Evolutionary conservation across 2,888 invertebrate genomes (phyloP).

Genomic region (Stomorhina lunata): DNA sequence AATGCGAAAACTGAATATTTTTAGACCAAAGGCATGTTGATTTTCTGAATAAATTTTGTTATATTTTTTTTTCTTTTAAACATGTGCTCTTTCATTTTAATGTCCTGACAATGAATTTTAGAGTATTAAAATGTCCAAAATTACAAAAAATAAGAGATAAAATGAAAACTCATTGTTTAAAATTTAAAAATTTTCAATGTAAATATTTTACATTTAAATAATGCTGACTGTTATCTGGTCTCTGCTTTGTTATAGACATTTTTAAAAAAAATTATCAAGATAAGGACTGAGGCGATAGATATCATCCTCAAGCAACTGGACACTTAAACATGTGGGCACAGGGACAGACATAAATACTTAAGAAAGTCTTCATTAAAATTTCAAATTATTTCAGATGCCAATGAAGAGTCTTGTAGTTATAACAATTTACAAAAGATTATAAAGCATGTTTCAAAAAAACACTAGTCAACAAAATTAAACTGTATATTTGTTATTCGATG

Average conservation of each 20-base stretch:
- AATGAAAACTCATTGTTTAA: neutral
- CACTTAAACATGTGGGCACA: constrained; percentile 2
- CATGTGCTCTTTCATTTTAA: constrained; percentile 9
- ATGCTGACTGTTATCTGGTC: constrained; percentile 56
- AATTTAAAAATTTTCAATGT: too few species aligned
- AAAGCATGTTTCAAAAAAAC: constrained; percentile 17
- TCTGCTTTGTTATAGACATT: constrained; percentile 25
- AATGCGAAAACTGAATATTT: neutral
- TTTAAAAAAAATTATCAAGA: constrained; percentile 19
- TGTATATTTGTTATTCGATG: too few species aligned
- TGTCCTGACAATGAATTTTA: constrained; percentile 57
- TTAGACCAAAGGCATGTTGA: constrained; percentile 27
- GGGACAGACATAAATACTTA: too few species aligned
- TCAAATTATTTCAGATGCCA: too few species aligned
- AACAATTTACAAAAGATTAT: constrained; percentile 35
- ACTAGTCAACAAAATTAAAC: neutral
- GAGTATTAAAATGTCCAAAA: constrained; percentile 50
- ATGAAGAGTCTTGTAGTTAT: constrained; percentile 15
- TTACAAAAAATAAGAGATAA: constrained; percentile 1
- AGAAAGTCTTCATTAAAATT: too few species aligned
- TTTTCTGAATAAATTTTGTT: constrained; percentile 51
- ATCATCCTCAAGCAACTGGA: neutral
- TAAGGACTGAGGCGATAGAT: neutral
- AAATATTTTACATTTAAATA: constrained; percentile 37
- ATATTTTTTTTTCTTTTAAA: neutral